These are phyloP conservation scores for Salminus brasiliensis DNA, from an alignment of 2,113 vertebrate genomes.

Conservation along the genomic window DNA sequence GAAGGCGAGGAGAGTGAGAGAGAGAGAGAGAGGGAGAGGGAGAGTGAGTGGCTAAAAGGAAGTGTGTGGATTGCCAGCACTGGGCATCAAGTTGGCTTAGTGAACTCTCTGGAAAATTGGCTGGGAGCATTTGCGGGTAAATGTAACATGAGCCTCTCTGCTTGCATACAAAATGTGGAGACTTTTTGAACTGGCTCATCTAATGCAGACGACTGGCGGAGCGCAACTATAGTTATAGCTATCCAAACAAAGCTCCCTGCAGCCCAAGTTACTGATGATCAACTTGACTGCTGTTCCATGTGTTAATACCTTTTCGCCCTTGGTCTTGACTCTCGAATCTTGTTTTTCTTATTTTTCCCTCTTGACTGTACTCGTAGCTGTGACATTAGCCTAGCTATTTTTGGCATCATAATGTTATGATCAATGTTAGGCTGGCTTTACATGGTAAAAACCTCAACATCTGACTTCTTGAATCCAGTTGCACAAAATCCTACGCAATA, in stretches of 20 bases:
- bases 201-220: background rate
- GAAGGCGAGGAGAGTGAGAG: background rate
- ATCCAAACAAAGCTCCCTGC: background rate
- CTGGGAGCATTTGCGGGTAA: background rate
- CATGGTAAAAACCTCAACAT: too few species aligned
- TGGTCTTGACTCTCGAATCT: too few species aligned
- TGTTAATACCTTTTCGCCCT: too few species aligned
- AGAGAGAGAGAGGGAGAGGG: background rate
- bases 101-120: background rate
- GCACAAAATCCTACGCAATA: too few species aligned
- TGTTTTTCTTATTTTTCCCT: too few species aligned
- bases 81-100: background rate
- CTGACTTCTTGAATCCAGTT: too few species aligned
- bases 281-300: too few species aligned
- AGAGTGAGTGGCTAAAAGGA: background rate
- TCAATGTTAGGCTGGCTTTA: too few species aligned
- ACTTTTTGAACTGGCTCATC: background rate
- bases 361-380: too few species aligned
- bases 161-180: background rate
- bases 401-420: too few species aligned
- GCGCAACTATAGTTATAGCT: background rate
- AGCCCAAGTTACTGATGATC: background rate
- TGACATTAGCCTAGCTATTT: too few species aligned
- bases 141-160: background rate
- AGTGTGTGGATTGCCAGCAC: slow-evolving; percentile 12